phyloP scores from a whole-genome alignment of 2,888 invertebrate genomes.

The Choristoneura rosaceana region DNA sequence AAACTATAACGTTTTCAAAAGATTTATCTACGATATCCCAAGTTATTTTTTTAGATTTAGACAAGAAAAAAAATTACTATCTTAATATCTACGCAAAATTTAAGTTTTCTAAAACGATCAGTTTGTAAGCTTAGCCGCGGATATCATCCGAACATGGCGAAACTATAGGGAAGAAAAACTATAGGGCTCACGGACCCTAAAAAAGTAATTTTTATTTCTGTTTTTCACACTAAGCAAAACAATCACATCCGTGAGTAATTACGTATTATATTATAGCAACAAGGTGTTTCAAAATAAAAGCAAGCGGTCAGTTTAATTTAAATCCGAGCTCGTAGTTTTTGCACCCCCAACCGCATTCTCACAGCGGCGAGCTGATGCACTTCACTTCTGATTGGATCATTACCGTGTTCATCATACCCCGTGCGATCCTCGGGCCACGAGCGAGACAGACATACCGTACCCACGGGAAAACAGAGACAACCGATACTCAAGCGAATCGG shows the following conservation, averaged over 20 bases:
- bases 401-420: constrained; percentile 86
- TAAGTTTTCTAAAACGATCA: too few species aligned
- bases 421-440: constrained; percentile 79
- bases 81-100: too few species aligned
- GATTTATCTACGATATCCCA: too few species aligned
- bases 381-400: constrained; percentile 86
- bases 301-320: constrained; percentile 81
- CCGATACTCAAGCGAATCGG: constrained; percentile 70
- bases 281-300: constrained; percentile 72
- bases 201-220: too few species aligned
- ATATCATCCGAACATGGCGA: too few species aligned
- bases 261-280: constrained; percentile 46
- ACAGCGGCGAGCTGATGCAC: constrained; percentile 83
- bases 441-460: constrained; percentile 59
- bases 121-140: too few species aligned
- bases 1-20: too few species aligned
- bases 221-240: constrained; percentile 3
- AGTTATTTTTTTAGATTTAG: too few species aligned
- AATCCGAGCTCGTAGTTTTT: constrained; percentile 82
- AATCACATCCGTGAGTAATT: constrained; percentile 31
- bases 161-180: too few species aligned
- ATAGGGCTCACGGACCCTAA: too few species aligned
- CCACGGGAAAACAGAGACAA: constrained; percentile 55
- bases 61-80: too few species aligned
- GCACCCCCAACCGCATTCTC: constrained; percentile 85